These are phyloP conservation scores for Mugil cephalus DNA, from an alignment of 2,113 vertebrate genomes.

Conservation along the genomic window DNA sequence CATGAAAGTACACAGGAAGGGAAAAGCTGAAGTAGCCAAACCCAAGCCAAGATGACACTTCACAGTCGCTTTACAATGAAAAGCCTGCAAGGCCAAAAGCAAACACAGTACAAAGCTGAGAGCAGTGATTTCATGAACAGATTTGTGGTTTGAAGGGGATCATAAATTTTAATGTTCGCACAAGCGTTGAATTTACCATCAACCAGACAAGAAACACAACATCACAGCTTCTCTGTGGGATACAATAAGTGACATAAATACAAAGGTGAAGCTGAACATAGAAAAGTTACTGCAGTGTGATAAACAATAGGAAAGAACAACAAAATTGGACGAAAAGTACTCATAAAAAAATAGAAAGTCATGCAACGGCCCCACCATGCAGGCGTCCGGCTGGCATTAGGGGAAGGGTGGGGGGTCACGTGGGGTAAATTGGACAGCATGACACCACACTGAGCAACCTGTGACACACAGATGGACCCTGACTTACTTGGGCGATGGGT, in stretches of 20 bases:
- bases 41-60: conserved; percentile 45
- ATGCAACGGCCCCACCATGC: conserved; percentile 67
- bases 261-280: conserved; percentile 17
- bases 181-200: conserved; percentile 5
- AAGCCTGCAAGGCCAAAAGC: conserved; percentile 38
- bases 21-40: conserved; percentile 42
- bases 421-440: conserved; percentile 31
- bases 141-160: conserved; percentile 3
- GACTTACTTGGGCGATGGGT: conserved; percentile 85
- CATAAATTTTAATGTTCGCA: conserved; percentile 4
- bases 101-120: conserved; percentile 45
- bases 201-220: conserved; percentile 29
- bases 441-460: conserved; percentile 60
- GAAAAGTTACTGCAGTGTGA: conserved; percentile 39
- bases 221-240: conserved; percentile 37
- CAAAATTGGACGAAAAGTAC: conserved; percentile 2
- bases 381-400: conserved; percentile 33
- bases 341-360: conserved; percentile 43
- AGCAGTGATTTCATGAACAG: conserved; percentile 41
- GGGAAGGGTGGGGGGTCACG: conserved; percentile 3
- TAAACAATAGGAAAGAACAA: conserved; percentile 23
- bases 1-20: conserved; percentile 18
- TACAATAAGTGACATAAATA: conserved; percentile 5
- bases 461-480: conserved; percentile 64
- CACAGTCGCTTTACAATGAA: conserved; percentile 55